phyloP scores from a whole-genome alignment of 2,888 invertebrate genomes.

The Hemithea aestivaria region DNA sequence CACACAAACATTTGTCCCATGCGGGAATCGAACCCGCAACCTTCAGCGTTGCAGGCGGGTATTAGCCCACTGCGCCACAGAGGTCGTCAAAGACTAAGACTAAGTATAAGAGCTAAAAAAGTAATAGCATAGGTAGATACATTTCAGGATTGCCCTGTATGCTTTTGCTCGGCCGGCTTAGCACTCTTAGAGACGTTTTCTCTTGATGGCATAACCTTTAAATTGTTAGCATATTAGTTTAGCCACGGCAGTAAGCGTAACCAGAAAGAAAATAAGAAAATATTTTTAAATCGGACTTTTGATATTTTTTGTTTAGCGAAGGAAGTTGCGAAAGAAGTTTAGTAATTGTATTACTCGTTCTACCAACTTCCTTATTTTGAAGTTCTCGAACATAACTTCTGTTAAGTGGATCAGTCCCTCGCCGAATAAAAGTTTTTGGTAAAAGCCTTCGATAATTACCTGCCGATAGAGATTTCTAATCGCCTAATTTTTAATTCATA shows the following conservation, averaged over 20 bases:
- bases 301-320: constrained; percentile 32
- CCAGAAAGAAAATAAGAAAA: constrained; percentile 10
- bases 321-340: constrained; percentile 36
- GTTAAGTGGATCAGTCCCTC: constrained; percentile 51
- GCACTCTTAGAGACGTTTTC: no score
- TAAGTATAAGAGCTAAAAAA: no score
- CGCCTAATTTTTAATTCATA: constrained; percentile 20
- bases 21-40: no score
- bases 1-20: no score
- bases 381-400: constrained; percentile 47
- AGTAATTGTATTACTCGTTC: constrained; percentile 52
- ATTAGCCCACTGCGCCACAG: no score
- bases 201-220: constrained; percentile 20
- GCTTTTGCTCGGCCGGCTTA: no score
- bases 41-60: no score
- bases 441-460: constrained; percentile 40
- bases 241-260: constrained; percentile 14
- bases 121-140: no score
- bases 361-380: constrained; percentile 48
- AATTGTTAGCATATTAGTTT: constrained; percentile 21
- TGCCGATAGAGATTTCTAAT: constrained; percentile 35
- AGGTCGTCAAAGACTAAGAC: no score
- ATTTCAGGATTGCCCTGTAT: no score
- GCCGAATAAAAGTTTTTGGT: constrained; percentile 38
- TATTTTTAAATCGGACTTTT: constrained; percentile 14